phyloP scores from a whole-genome alignment of 2,797 vertebrate species.

The Coregonus suidteri region DNA sequence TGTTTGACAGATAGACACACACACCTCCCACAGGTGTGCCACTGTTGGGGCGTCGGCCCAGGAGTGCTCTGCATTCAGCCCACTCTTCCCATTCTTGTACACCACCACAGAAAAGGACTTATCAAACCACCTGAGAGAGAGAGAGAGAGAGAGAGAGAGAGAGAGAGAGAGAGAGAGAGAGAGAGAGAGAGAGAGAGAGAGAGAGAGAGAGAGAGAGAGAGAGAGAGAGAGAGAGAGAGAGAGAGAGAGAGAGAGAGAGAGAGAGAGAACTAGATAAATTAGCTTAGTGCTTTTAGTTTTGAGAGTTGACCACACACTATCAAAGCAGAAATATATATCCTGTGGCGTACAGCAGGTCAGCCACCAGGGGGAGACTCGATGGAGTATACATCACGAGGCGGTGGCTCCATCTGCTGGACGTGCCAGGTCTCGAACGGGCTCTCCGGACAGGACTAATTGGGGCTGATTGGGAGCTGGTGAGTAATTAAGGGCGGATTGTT shows the following conservation, averaged over 20 bases:
- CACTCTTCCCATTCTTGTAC: conserved; percentile 86
- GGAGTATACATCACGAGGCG: too few relatives aligned
- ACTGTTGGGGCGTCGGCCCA: conserved; percentile 88
- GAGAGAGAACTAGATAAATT: not conserved
- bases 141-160: not conserved
- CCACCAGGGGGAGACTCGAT: too few relatives aligned
- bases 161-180: not conserved
- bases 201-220: not conserved
- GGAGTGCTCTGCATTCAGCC: conserved; percentile 87
- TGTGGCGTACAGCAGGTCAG: too few relatives aligned
- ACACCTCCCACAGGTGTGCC: conserved; percentile 87
- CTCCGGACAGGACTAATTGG: too few relatives aligned
- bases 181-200: not conserved
- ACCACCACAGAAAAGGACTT: conserved; percentile 85
- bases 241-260: not conserved
- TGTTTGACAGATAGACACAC: not conserved
- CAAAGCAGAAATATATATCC: too few relatives aligned
- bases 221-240: too few relatives aligned
- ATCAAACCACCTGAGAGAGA: conserved; percentile 76
- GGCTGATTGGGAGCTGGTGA: too few relatives aligned
- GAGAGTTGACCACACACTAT: too few relatives aligned
- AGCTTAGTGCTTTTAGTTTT: too few relatives aligned
- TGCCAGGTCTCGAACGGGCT: too few relatives aligned
- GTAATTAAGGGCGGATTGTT: too few relatives aligned
- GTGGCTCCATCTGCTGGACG: too few relatives aligned